Evolutionary conservation across 2,797 vertebrate genomes (phyloP), one percentile per base, ranked within the genome.

Genomic region (Urocyon cinereoargenteus): DNA sequence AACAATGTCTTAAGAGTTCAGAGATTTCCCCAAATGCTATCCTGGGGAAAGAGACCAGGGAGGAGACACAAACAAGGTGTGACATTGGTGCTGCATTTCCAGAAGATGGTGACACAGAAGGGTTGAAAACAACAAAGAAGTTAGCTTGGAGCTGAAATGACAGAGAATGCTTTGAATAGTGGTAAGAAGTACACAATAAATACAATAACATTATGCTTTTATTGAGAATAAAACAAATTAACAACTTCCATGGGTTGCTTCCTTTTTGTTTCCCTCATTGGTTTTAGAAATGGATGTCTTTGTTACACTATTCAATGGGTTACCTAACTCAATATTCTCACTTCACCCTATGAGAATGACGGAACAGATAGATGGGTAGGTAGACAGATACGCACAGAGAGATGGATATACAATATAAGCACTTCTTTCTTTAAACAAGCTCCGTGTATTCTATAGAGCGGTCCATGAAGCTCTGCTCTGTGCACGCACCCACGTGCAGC

Each of bases 341-440:
- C 57, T 14, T 49, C 81, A 49, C 28, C 19, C 9, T 28, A 28
- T 0, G 34, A 81, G 72, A 72, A 84, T 19, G 31, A 59, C 3
- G 28, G 78, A 62, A 93, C 83, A 59, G 45, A 18, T 8, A 19
- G 68, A 34, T 19, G 19, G 73, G 13, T 2, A 22, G 62, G 34
- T 2, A 18, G 77, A 26, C 3, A 22, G 87, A n/a, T 8, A 21
- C n/a, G 15, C 2, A 16, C 2, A 16, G 57, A 31, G 9, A 40
- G 66, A n/a, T 0, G 13, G n/a, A n/a, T 3, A n/a, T 40, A 34
- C 0, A 5, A 31, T 14, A 5, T 1, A n/a, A 62, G 40, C n/a
- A 31, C 6, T 8, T 73, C 84, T 31, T 34, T 62, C 82, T 57
- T 31, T 15, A 70, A 53, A 82, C 59, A 49, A 68, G 68, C 6